phyloP scores from a whole-genome alignment of 2,113 vertebrate genomes.

The Smithornis capensis region DNA sequence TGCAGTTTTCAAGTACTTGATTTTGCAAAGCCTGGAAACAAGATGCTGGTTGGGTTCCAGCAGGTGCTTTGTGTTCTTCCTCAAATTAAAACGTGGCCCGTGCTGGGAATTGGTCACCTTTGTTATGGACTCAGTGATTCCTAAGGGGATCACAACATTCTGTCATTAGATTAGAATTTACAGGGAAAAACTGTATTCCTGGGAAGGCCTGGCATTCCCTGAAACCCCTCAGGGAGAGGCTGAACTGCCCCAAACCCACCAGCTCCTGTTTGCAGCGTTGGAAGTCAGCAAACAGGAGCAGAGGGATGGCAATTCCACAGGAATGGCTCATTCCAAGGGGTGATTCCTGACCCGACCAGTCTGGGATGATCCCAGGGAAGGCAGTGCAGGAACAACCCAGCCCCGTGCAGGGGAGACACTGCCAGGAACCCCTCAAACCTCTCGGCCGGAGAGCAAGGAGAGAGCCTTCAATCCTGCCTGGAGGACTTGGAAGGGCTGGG shows the following conservation, averaged over 20 bases:
- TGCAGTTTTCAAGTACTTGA: not conserved
- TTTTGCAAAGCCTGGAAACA: rapidly evolving
- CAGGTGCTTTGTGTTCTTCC: not conserved
- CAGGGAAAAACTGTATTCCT: not conserved
- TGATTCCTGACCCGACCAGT: rapidly evolving
- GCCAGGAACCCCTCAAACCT: not conserved
- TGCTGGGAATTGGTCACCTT: not conserved
- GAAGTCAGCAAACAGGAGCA: not conserved
- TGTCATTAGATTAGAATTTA: not conserved
- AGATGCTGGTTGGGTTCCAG: not conserved
- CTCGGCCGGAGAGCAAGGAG: not conserved
- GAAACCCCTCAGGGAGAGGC: not conserved
- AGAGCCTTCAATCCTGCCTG: not conserved
- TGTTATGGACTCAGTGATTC: not conserved
- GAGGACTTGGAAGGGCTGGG: not conserved
- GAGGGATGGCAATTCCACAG: not conserved
- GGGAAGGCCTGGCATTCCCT: rapidly evolving
- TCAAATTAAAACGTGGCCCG: not conserved
- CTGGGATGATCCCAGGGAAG: too few species aligned
- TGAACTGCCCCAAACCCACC: not conserved
- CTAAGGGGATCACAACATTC: not conserved
- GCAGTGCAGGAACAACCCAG: not conserved
- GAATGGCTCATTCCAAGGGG: too few species aligned
- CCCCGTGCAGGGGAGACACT: not conserved
- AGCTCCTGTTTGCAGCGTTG: rapidly evolving